Conservation (phyloP, 2,113 vertebrate species). For the Meles meles region DNA sequence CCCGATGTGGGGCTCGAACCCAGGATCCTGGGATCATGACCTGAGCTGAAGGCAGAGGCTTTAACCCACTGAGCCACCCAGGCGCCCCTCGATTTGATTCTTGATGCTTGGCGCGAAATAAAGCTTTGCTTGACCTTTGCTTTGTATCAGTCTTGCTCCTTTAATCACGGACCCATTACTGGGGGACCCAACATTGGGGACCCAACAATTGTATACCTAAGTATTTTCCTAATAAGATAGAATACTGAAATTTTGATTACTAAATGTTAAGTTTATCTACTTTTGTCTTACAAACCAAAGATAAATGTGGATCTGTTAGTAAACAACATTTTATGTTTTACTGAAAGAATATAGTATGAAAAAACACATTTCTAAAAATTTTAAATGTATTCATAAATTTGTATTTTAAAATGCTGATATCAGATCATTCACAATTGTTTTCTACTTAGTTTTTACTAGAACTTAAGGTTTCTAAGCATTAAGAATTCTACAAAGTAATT, state of each 20-base stretch:
- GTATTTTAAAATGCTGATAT: background rate
- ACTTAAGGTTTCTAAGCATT: background rate
- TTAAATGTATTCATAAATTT: background rate
- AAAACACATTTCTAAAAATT: background rate
- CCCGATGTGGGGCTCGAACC: no score
- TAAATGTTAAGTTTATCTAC: background rate
- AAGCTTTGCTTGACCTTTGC: no score
- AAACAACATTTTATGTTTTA: background rate
- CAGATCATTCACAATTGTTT: background rate
- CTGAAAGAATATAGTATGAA: background rate
- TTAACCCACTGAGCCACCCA: no score
- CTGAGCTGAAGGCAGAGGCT: no score
- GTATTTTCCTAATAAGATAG: background rate
- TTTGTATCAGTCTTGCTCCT: no score
- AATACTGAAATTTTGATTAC: background rate
- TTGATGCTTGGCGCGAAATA: no score
- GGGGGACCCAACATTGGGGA: no score
- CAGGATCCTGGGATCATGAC: no score
- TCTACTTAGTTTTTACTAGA: background rate
- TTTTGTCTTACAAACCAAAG: background rate
- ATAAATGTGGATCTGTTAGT: background rate
- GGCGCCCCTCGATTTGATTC: no score
- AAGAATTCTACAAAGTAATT: background rate
- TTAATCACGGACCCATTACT: no score
- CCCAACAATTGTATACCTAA: no score